A percentile compares a stretch with the other conserved stretches of the same genome.
These are phyloP conservation scores for Sitta europaea DNA, from an alignment of 2,113 vertebrate genomes.

Conservation along the genomic window DNA sequence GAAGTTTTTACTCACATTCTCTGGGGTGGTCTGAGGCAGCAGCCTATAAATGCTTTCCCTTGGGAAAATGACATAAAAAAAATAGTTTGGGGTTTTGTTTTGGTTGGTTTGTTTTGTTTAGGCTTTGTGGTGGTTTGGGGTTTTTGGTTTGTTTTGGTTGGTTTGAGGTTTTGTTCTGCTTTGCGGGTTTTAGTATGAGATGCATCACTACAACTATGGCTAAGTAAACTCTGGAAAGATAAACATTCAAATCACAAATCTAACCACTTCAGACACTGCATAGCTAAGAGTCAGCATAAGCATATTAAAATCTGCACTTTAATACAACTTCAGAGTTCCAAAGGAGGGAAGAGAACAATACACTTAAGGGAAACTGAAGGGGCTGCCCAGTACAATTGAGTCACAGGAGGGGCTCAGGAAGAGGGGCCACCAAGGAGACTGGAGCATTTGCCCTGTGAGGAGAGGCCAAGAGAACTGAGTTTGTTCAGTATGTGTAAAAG, in stretches of 20 bases:
- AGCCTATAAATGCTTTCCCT: slow-evolving; percentile 97
- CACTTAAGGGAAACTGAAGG: background rate
- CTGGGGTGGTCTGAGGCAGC: slow-evolving; percentile 94
- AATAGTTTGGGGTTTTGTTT: background rate
- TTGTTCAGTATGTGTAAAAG: background rate
- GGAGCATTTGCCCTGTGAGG: background rate
- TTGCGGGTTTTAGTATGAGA: background rate
- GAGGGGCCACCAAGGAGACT: background rate
- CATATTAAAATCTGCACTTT: background rate
- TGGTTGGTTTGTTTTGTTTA: background rate
- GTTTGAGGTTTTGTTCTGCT: background rate
- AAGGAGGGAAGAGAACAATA: background rate
- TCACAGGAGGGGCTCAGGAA: background rate
- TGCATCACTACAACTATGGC: background rate
- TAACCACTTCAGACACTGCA: background rate
- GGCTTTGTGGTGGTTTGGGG: background rate
- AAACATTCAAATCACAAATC: background rate
- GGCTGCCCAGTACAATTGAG: background rate
- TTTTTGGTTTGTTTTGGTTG: background rate
- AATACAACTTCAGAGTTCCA: background rate
- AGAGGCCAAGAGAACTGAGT: background rate
- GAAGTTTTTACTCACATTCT: slow-evolving; percentile 98
- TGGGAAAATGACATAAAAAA: background rate
- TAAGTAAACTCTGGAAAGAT: background rate
- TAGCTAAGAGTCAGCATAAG: background rate